Conservation (phyloP, 2,113 vertebrate genomes). For the Lagenorhynchus albirostris region DNA sequence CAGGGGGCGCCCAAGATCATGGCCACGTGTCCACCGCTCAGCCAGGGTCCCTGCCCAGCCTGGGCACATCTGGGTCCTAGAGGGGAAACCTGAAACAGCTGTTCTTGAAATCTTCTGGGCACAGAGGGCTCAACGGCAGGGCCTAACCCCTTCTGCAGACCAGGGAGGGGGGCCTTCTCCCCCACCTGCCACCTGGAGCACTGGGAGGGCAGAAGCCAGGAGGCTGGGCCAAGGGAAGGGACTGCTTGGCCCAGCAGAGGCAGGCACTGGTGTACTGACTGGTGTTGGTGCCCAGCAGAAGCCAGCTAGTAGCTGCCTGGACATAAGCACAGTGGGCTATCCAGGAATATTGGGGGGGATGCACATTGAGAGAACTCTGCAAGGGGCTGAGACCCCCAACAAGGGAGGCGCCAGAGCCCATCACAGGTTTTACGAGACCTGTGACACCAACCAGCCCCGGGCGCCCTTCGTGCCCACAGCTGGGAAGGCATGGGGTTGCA, state of each 20-base stretch:
- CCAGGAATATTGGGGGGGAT: too few relatives aligned
- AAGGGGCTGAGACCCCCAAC: not conserved
- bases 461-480: fast-evolving
- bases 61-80: not conserved
- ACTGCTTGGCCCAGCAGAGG: fast-evolving
- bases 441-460: not conserved
- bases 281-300: not conserved
- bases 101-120: not conserved
- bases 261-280: fast-evolving
- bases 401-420: too few relatives aligned
- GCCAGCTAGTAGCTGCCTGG: not conserved
- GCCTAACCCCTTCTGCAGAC: not conserved
- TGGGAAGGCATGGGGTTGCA: fast-evolving
- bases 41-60: not conserved
- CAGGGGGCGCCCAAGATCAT: too few relatives aligned
- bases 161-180: not conserved
- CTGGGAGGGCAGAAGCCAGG: not conserved
- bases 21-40: fast-evolving
- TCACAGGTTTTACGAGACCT: not conserved
- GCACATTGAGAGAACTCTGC: not conserved
- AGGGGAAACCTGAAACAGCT: not conserved
- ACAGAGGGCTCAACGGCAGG: not conserved
- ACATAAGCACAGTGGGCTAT: too few relatives aligned
- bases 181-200: not conserved
- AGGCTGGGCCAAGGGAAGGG: not conserved